Percentiles rank a stretch among this genome's conserved stretches.
These are phyloP conservation scores for Catharus minimus DNA, from an alignment of 2,113 vertebrate species.

Conservation along the genomic window DNA sequence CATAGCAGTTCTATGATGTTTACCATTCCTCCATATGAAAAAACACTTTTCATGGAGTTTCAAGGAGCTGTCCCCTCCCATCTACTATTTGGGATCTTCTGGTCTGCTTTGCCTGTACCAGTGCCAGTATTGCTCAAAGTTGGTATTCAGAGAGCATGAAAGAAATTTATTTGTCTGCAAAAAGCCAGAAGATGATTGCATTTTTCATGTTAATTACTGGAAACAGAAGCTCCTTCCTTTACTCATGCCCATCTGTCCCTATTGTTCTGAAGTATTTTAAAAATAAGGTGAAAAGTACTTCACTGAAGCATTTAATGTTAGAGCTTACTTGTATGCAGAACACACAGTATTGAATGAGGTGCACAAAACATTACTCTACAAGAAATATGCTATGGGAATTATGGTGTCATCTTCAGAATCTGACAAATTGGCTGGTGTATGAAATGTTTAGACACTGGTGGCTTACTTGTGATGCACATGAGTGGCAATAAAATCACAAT, in stretches of 20 bases:
- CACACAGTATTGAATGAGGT: neutral
- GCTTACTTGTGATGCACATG: neutral
- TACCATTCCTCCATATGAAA: neutral
- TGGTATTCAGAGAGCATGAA: neutral
- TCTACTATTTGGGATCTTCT: neutral
- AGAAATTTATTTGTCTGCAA: neutral
- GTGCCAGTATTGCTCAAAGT: neutral
- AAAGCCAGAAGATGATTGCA: neutral
- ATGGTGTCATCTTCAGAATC: conserved; percentile 17
- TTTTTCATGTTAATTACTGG: neutral
- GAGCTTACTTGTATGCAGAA: conserved; percentile 1
- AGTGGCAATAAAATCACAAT: conserved; percentile 45
- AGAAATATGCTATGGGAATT: conserved; percentile 40
- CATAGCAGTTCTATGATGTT: neutral
- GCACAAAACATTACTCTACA: conserved; percentile 1
- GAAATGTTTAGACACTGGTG: conserved; percentile 30
- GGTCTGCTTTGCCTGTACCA: neutral
- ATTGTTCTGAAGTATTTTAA: neutral
- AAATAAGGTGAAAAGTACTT: conserved; percentile 1
- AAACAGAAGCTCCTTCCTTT: neutral
- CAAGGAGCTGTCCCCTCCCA: neutral
- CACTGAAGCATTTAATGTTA: neutral
- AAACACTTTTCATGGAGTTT: neutral
- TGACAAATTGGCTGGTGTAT: conserved; percentile 30
- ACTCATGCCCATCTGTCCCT: neutral